Base-by-base conservation (phyloP, 2,888 invertebrate species). In the Therioaphis trifolii region DNA sequence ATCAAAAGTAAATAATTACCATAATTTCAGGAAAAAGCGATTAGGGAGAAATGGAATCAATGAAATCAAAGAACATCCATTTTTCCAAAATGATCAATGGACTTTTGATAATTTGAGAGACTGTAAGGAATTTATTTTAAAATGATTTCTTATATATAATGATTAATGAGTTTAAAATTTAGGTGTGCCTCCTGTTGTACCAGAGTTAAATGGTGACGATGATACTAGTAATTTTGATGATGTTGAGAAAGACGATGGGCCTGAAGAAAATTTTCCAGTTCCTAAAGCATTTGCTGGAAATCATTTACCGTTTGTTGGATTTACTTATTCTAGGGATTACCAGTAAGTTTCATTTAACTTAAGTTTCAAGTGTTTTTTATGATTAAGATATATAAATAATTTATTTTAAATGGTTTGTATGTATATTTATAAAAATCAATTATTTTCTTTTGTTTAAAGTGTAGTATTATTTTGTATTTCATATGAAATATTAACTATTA, bases 211-310 rank as follows among this genome's bases (percentile, higher is more conserved):
- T 24, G 95, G 98, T 86, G 99, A 99, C 88, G 98, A 98, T 88
- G 99, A 99, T 89, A 98, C 99, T 0, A 95, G 97, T 87, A 97
- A 99, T 90, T 99, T 99, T 90, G 99, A 99, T 89, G 98, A 98
- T 87, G 95, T 98, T 85, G 98, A 98, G 88, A 95, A 96, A 88
- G 96, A 97, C 86, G 97, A 97, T 88, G 93, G 93, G 29, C 92
- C 96, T 1, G 96, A 97, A 88, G 98, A 99, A 89, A 94, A 94
- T 87, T 99, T 99, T 90, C 96, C 98, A 12, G 93, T 95, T 87
- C 98, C 99, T 82, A 99, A 97, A 91, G 96, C 97, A 63, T 99
- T 99, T 90, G 96, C 96, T 85, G 99, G 98, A 85, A 98, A 99
- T 90, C 98, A 99, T 90, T 91, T 99, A 87, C 98, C 99, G 4